Evolutionary conservation across 1,140 invertebrate genomes (phyloP), one percentile per base, ranked within the genome.

Genomic region (Heliconius hewitsoni): DNA sequence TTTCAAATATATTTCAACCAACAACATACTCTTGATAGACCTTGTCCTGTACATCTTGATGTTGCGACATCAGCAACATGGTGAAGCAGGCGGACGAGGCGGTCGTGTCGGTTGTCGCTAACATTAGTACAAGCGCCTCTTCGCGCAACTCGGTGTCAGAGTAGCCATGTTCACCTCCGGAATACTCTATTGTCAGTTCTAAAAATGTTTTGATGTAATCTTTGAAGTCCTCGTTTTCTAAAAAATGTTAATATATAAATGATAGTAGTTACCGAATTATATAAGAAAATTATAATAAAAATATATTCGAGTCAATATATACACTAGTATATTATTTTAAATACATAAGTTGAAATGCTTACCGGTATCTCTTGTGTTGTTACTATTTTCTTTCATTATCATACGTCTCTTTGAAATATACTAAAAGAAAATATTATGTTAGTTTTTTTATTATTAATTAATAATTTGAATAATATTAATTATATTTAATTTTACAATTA

Each of bases 61-160:
- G 75, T 8, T 75, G 76, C 0, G 84, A 70, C 23, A 88, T 74
- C 79, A 88, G 83, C 8, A 83, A 16, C 13, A 78, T n/a, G 3
- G 78, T 60, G 66, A 85, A 88, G 11, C 81, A 70, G 16, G 73
- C 23, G 4, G 83, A 77, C 0, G 82, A 76, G 1, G 86, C 87
- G 1, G 85, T 83, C 0, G 87, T 87, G 76, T 86, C 86, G 13
- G 83, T 84, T 27, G 83, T 84, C 5, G 87, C 87, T n/a, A 85
- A n/a, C 18, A 83, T 73, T 2, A 89, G 37, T n/a, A 84, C 81
- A 9, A 86, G 46, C 2, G 72, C 34, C 75, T 89, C 86, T 18
- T 87, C 87, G 1, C 78, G 80, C 27, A 87, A 34, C 60, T 85
- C 86, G 1, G 60, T 39, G 60, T 85, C 80, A 4, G 82, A 74